Evolutionary conservation across 2,888 invertebrate species (phyloP).

Genomic region (Maniola hyperantus): DNA sequence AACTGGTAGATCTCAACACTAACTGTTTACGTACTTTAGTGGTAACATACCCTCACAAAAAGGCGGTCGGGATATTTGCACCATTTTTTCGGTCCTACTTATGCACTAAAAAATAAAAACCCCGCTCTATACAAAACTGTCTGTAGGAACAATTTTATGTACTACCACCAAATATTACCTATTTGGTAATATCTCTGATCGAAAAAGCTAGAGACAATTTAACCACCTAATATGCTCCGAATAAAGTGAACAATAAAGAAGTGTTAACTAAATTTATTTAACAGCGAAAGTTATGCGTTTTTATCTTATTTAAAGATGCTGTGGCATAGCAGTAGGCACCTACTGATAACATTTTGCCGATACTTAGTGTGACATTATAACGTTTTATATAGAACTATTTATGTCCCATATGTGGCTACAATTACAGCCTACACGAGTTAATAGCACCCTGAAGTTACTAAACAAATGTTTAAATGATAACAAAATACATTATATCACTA

Average conservation of each 20-base stretch:
- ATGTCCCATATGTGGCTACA: constrained; percentile 21
- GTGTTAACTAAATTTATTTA: not conserved
- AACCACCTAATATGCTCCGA: too few relatives aligned
- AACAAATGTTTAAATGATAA: constrained; percentile 44
- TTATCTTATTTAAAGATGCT: not conserved
- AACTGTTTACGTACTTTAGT: not conserved
- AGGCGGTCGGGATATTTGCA: not conserved
- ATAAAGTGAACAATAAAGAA: not conserved
- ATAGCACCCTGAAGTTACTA: constrained; percentile 67
- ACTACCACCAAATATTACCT: too few relatives aligned
- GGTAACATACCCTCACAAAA: not conserved
- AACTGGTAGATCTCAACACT: too few relatives aligned
- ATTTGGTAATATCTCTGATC: too few relatives aligned
- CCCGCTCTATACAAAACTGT: constrained; percentile 1
- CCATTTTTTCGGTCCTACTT: not conserved
- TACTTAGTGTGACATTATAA: not conserved
- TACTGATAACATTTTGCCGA: not conserved
- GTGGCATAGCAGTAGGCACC: not conserved
- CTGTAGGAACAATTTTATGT: not conserved
- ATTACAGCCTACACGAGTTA: constrained; percentile 39
- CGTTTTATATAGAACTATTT: not conserved
- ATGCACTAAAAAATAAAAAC: not conserved
- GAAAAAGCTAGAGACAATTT: too few relatives aligned
- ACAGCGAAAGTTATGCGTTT: not conserved
- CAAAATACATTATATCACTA: constrained; percentile 42